Evolutionary conservation across 2,113 vertebrate species (phyloP).

Genomic region (Uria aalge): DNA sequence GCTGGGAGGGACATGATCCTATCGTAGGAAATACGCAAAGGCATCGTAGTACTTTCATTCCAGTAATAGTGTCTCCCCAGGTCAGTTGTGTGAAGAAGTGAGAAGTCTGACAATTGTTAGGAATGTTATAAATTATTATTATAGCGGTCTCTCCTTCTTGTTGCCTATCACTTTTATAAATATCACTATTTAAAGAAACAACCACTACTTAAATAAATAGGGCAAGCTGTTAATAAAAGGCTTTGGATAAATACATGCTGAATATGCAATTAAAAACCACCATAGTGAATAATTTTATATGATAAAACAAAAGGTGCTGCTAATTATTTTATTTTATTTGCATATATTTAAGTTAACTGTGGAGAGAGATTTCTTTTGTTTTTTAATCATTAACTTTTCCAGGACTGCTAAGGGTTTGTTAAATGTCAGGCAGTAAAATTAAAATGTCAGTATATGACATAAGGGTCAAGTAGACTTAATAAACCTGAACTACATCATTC

Average conservation of each 20-base stretch:
- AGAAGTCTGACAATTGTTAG: neutral
- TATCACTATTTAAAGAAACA: neutral
- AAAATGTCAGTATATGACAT: slow-evolving; percentile 70
- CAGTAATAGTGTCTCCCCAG: neutral
- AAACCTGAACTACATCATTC: slow-evolving; percentile 53
- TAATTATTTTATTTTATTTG: slow-evolving; percentile 22
- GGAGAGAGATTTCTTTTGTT: neutral
- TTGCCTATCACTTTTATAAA: neutral
- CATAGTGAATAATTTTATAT: neutral
- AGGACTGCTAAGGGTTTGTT: slow-evolving; percentile 58
- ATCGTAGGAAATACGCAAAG: slow-evolving; percentile 60
- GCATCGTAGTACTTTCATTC: neutral
- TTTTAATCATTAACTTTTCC: slow-evolving; percentile 45
- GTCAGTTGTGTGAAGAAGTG: neutral
- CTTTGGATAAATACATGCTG: slow-evolving; percentile 6
- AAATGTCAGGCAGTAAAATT: slow-evolving; percentile 76
- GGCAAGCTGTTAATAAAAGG: slow-evolving; percentile 11
- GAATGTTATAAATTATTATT: slow-evolving; percentile 9
- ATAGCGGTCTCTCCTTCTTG: neutral
- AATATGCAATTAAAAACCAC: slow-evolving; percentile 49
- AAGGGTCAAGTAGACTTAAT: slow-evolving; percentile 69
- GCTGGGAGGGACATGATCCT: slow-evolving; percentile 63
- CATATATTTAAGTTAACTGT: slow-evolving; percentile 10
- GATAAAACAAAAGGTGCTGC: neutral
- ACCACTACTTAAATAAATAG: neutral